phyloP scores from a whole-genome alignment of 2,797 vertebrate genomes.

The Adrianichthys oophorus region DNA sequence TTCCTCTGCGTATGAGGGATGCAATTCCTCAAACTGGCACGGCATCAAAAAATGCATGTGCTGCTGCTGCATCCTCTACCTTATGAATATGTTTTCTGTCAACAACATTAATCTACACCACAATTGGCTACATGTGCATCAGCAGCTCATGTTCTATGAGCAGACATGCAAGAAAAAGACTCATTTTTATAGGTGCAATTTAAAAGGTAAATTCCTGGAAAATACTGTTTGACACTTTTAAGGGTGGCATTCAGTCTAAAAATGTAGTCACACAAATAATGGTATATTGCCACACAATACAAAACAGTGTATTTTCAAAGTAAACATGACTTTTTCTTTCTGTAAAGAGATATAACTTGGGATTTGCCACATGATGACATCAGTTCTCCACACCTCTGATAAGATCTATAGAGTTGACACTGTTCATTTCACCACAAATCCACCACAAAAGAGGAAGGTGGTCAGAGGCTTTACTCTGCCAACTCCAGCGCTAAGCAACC shows the following conservation, averaged over 20 bases:
- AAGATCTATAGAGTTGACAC: no score
- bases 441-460: no score
- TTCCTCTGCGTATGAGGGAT: slow-evolving; percentile 46
- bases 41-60: slow-evolving; percentile 55
- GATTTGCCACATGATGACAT: no score
- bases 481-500: not conserved
- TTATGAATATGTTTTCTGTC: slow-evolving; percentile 66
- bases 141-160: slow-evolving; percentile 55
- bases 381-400: no score
- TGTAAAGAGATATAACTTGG: not conserved
- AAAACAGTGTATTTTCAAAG: slow-evolving; percentile 2
- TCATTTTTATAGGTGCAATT: slow-evolving; percentile 61
- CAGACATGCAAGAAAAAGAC: slow-evolving; percentile 53
- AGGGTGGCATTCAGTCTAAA: no score
- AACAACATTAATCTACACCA: slow-evolving; percentile 70
- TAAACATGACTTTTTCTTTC: not conserved
- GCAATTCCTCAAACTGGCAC: slow-evolving; percentile 55
- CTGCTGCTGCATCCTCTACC: slow-evolving; percentile 49
- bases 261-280: no score
- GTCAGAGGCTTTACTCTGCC: no score
- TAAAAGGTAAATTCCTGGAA: slow-evolving; percentile 12
- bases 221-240: no score
- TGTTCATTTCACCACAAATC: no score
- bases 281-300: slow-evolving; percentile 1
- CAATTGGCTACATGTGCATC: slow-evolving; percentile 66